A percentile compares a stretch with the other conserved stretches of the same genome.
Evolutionary conservation across 2,797 vertebrate genomes (phyloP).

Genomic region (Chromis chromis): DNA sequence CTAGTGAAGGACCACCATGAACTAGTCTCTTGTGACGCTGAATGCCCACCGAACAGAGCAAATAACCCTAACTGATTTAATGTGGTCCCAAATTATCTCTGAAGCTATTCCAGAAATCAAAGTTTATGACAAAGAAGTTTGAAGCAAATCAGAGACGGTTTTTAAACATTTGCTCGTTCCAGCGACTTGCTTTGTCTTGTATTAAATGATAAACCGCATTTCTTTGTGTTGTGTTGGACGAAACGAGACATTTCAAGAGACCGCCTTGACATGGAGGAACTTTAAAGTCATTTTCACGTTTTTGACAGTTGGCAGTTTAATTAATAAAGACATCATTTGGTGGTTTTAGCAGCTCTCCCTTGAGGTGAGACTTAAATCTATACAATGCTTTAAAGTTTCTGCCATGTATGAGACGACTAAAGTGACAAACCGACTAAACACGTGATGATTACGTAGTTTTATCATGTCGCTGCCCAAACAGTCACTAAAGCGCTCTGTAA

Average conservation of each 20-base stretch:
- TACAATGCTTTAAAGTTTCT: neutral
- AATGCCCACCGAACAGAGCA: too few relatives aligned
- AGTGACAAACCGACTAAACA: neutral
- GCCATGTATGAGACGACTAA: neutral
- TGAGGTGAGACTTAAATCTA: neutral
- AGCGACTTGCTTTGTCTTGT: neutral
- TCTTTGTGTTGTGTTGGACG: too few relatives aligned
- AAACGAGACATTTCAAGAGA: too few relatives aligned
- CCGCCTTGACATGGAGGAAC: too few relatives aligned
- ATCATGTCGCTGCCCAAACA: conserved; percentile 2
- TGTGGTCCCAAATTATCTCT: too few relatives aligned
- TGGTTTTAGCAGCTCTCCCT: neutral
- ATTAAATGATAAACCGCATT: too few relatives aligned
- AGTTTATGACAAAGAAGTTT: too few relatives aligned
- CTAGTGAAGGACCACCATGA: too few relatives aligned
- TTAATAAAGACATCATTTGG: neutral
- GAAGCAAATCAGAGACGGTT: too few relatives aligned
- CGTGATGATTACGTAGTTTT: neutral
- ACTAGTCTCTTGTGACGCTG: too few relatives aligned
- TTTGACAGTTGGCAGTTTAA: neutral
- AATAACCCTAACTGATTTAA: too few relatives aligned
- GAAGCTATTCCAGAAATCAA: too few relatives aligned
- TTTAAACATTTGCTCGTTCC: neutral
- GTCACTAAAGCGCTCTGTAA: neutral
- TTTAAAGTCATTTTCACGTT: neutral